A percentile compares a stretch with the other conserved stretches of the same genome.
phyloP scores from a whole-genome alignment of 2,113 vertebrate genomes.

The Bungarus multicinctus region DNA sequence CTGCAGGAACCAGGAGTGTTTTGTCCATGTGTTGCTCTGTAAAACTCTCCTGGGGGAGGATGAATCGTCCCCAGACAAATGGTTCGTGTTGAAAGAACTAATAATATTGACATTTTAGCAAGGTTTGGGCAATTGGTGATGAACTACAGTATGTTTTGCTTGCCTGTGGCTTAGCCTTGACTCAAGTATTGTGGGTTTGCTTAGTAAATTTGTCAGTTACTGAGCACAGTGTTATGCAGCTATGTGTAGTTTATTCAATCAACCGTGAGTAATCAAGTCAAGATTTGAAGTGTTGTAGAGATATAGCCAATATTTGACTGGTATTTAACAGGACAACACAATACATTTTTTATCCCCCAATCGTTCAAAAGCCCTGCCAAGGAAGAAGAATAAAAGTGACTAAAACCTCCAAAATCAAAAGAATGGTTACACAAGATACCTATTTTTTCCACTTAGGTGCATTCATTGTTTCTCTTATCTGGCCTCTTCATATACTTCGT shows the following conservation, averaged over 20 bases:
- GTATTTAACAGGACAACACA: neutral
- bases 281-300: neutral
- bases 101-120: neutral
- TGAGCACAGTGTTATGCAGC: neutral
- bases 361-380: neutral
- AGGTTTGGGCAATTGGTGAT: neutral
- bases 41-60: neutral
- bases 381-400: neutral
- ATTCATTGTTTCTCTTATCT: neutral
- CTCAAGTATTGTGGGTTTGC: neutral
- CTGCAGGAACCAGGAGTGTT: neutral
- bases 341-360: no score
- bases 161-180: neutral
- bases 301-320: neutral
- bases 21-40: neutral
- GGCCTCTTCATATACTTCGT: no score
- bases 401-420: neutral
- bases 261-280: neutral
- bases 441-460: neutral
- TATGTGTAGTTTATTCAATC: neutral
- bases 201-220: neutral
- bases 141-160: neutral
- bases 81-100: neutral
- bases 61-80: neutral
- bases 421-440: neutral